Base-by-base conservation (phyloP, 2,113 vertebrate genomes). In the Physeter macrocephalus region DNA sequence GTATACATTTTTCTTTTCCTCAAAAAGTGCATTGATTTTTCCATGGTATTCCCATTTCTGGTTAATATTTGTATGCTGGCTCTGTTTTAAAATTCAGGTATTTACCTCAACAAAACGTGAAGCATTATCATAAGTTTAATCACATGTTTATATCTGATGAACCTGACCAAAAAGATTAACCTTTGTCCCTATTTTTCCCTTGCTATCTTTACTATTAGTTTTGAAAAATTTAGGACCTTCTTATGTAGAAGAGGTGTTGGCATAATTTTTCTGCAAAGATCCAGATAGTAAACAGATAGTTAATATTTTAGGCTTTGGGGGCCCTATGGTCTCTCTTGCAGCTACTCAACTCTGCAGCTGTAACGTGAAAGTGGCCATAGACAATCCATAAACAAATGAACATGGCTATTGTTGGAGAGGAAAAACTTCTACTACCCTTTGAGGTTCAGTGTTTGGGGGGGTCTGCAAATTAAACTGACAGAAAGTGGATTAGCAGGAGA, bases 21-120 rank as follows among this genome's bases (percentile, higher is more conserved):
- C 6, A 3, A 25, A 92, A 80, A 86, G 43, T 86, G 1, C 20
- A 69, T 97, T 75, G 72, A 49, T 85, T 83, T 81, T 80, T 71
- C 31, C 34, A 86, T 86, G 71, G 5, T 72, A 54, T 83, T 96
- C 4, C 36, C 5, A 36, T 87, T 81, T 93, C 85, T 88, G 11
- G 36, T 89, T 78, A 95, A 81, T 90, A 88, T 61, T 84, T 97
- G 12, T 81, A 75, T 87, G 57, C 31, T 82, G n/a, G 72, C 25
- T 94, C 14, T 91, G 34, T 69, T 92, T 90, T 69, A 80, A 96
- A 89, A 72, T n/a, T 87, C 49, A 88, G n/a, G 46, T 94, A 69
- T 66, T 92, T 90, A 59, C 57, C 41, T 86, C 46, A 81, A 64
- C 29, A 95, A 94, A 96, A 66, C 21, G 62, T 54, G 43, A 91